A percentile compares a stretch with the other conserved stretches of the same genome.
These are phyloP conservation scores for Spilarctia lutea DNA, from an alignment of 2,888 invertebrate genomes.

Conservation along the genomic window DNA sequence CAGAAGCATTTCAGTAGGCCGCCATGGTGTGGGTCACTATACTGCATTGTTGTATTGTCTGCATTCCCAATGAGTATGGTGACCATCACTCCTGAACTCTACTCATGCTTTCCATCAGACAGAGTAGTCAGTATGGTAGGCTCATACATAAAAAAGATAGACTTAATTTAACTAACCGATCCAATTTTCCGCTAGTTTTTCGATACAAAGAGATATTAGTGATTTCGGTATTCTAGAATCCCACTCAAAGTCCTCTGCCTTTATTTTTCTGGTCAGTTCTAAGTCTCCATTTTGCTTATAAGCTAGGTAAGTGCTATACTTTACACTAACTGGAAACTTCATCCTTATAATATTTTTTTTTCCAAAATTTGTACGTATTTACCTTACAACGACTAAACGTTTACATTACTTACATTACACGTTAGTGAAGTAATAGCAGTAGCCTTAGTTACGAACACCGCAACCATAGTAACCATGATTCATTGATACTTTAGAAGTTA, in stretches of 20 bases:
- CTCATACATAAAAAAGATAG: too few species aligned
- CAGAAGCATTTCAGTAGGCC: too few species aligned
- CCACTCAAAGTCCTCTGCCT: conserved; percentile 85
- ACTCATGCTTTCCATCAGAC: too few species aligned
- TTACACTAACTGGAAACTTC: conserved; percentile 75
- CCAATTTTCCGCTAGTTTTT: conserved; percentile 81
- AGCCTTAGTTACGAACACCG: conserved; percentile 17
- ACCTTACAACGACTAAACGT: too few species aligned
- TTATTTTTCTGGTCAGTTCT: conserved; percentile 76
- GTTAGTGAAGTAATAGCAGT: background rate
- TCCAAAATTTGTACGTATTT: background rate
- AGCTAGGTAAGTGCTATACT: conserved; percentile 72
- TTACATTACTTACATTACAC: background rate
- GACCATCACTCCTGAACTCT: too few species aligned
- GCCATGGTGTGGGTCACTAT: too few species aligned
- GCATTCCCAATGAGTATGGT: too few species aligned
- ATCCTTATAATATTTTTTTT: conserved; percentile 38
- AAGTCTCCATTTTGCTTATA: conserved; percentile 72
- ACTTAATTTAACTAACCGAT: conserved; percentile 60
- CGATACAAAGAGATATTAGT: conserved; percentile 79
- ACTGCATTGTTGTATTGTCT: too few species aligned
- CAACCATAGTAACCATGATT: conserved; percentile 35
- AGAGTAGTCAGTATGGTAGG: too few species aligned
- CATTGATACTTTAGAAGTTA: conserved; percentile 3
- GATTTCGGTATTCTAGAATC: conserved; percentile 78